Evolutionary conservation across 2,113 vertebrate genomes (phyloP), one percentile per base, ranked within the genome.

Genomic region (Oriolus oriolus): DNA sequence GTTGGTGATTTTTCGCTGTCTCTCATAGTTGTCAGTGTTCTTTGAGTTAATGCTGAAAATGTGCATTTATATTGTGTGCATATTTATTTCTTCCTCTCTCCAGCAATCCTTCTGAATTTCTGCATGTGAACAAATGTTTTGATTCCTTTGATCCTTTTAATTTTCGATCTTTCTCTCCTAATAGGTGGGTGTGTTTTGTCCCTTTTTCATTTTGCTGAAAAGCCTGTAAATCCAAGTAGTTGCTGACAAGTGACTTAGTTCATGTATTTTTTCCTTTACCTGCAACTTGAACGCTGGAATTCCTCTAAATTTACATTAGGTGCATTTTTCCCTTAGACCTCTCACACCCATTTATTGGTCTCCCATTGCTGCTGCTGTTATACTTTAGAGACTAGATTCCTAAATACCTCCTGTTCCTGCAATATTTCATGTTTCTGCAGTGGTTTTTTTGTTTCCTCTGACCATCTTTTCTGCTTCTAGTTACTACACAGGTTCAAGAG

Each of bases 81-180:
- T 56, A 22, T 77, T 82, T 94, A 71, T 60, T 54, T 84, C 52
- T 93, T 93, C 54, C 64, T 96, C 92, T 84, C n/a, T 95, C 50
- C 60, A 92, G 92, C 97, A 98, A 97, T 98, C 95, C 96, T 95
- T 96, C 97, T 91, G 97, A 98, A 83, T 95, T 97, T 91, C 94
- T 95, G 81, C 94, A 97, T 90, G 85, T 86, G 92, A 97, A 90
- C 93, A 96, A 90, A 39, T 83, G 57, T 59, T 93, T 93, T 90
- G 65, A 95, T 92, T 96, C 95, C 85, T 87, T 97, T 92, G 88
- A 98, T 86, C 93, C 97, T 97, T 97, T 97, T 96, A 95, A 97
- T 90, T 96, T 98, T 97, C 33, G 4, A 70, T 98, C 97, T 95
- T 97, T 97, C 95, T 98, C 78, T 95, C 96, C 97, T 87, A 97